Evolutionary conservation across 1,140 invertebrate genomes (phyloP).

Genomic region (Nautilus pompilius): DNA sequence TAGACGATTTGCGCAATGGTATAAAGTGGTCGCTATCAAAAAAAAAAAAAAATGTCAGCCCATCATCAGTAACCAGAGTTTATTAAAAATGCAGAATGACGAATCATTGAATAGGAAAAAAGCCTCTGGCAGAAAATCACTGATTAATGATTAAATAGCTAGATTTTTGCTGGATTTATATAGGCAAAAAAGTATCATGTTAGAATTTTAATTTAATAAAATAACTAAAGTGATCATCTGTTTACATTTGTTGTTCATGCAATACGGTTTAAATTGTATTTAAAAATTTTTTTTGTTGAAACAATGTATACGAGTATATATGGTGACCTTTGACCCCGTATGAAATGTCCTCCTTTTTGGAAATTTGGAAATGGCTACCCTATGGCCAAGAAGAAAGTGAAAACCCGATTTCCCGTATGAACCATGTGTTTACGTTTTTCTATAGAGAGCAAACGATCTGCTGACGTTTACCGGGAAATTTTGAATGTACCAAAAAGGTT

Average conservation of each 20-base stretch:
- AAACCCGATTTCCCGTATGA: too few relatives aligned
- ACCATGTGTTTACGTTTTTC: too few relatives aligned
- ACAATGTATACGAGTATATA: too few relatives aligned
- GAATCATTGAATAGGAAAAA: not conserved
- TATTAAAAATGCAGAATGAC: not conserved
- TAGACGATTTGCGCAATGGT: too few relatives aligned
- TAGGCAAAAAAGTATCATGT: not conserved
- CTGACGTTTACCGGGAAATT: too few relatives aligned
- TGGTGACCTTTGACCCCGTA: too few relatives aligned
- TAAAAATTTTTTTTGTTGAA: not conserved
- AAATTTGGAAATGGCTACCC: too few relatives aligned
- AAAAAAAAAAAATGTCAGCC: not conserved
- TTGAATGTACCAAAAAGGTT: too few relatives aligned
- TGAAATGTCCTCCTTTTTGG: too few relatives aligned
- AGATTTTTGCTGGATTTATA: not conserved
- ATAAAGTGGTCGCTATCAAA: too few relatives aligned
- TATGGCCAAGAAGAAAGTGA: too few relatives aligned
- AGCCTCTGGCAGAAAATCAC: not conserved
- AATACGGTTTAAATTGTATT: not conserved
- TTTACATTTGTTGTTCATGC: not conserved
- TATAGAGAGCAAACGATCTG: too few relatives aligned
- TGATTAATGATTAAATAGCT: not conserved
- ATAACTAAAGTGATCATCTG: not conserved
- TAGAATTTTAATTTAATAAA: not conserved
- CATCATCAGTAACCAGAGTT: not conserved